These are phyloP conservation scores for Ancistrus triradiatus DNA, from an alignment of 2,113 vertebrate species.

Conservation along the genomic window DNA sequence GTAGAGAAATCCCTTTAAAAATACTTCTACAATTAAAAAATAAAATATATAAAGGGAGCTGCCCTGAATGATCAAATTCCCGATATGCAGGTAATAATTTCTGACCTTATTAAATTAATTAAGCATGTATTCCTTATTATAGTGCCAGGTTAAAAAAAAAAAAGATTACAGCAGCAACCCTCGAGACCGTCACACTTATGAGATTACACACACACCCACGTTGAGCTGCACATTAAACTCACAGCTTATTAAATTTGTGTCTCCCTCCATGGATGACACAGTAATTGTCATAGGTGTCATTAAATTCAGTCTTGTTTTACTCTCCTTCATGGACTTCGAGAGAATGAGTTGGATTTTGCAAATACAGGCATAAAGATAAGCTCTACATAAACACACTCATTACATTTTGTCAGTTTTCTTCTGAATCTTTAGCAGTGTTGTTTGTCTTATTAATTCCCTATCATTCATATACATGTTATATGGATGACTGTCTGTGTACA, in stretches of 20 bases:
- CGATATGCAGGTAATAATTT: slow-evolving; percentile 61
- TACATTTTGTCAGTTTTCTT: no score
- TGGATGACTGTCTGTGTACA: no score
- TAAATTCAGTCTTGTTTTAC: slow-evolving; percentile 58
- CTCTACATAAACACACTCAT: no score
- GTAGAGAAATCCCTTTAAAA: slow-evolving; percentile 45
- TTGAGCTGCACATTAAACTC: slow-evolving; percentile 39
- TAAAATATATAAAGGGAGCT: slow-evolving; percentile 46
- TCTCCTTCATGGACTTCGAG: neutral
- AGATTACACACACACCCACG: slow-evolving; percentile 52
- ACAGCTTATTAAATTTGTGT: slow-evolving; percentile 70
- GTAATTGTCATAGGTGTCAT: slow-evolving; percentile 67
- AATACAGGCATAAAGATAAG: no score
- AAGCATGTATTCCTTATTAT: slow-evolving; percentile 63
- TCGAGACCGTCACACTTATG: slow-evolving; percentile 53
- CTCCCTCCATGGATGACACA: slow-evolving; percentile 57
- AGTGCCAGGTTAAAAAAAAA: slow-evolving; percentile 29
- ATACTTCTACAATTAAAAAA: slow-evolving; percentile 46
- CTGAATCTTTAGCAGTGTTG: neutral
- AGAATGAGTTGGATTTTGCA: neutral
- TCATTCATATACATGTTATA: no score
- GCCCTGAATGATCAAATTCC: slow-evolving; percentile 53
- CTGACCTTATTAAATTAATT: slow-evolving; percentile 75
- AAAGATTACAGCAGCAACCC: slow-evolving; percentile 51
- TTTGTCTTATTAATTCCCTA: no score